These are phyloP conservation scores for Metalampra italica DNA, from an alignment of 2,888 invertebrate species.

Conservation along the genomic window DNA sequence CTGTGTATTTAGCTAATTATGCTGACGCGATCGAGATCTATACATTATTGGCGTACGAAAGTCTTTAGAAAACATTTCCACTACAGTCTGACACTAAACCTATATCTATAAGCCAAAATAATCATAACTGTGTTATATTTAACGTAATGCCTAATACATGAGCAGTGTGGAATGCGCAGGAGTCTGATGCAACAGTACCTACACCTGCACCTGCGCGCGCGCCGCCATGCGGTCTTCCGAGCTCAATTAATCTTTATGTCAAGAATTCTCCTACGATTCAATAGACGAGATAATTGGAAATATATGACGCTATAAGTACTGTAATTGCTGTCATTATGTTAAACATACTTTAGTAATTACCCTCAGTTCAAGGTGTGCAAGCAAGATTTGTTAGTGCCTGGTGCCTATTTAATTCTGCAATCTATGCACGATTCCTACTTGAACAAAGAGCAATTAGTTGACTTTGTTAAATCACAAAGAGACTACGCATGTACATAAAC, in stretches of 20 bases:
- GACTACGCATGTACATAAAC: neutral
- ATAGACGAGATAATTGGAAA: slow-evolving; percentile 15
- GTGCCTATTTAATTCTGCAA: slow-evolving; percentile 5
- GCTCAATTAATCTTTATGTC: slow-evolving; percentile 53
- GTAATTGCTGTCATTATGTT: neutral
- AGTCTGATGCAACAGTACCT: slow-evolving; percentile 49
- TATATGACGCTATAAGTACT: neutral
- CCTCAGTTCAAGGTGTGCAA: neutral
- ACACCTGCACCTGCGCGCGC: slow-evolving; percentile 49
- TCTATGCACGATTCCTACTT: slow-evolving; percentile 4
- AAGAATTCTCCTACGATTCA: slow-evolving; percentile 46
- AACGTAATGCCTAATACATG: too few relatives aligned
- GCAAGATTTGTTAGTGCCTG: neutral
- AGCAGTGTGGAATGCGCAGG: slow-evolving; percentile 39
- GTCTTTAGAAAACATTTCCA: too few relatives aligned
- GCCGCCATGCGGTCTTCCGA: slow-evolving; percentile 62
- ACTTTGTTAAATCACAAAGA: slow-evolving; percentile 8
- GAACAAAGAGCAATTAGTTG: slow-evolving; percentile 11
- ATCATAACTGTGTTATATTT: too few relatives aligned
- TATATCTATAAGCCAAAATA: too few relatives aligned
- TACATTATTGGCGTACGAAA: too few relatives aligned
- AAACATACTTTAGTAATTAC: slow-evolving; percentile 7
- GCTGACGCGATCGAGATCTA: too few relatives aligned
- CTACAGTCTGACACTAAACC: too few relatives aligned
- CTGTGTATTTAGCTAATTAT: too few relatives aligned